Evolutionary conservation across 2,113 vertebrate genomes (phyloP).

Genomic region (Oreochromis aureus): DNA sequence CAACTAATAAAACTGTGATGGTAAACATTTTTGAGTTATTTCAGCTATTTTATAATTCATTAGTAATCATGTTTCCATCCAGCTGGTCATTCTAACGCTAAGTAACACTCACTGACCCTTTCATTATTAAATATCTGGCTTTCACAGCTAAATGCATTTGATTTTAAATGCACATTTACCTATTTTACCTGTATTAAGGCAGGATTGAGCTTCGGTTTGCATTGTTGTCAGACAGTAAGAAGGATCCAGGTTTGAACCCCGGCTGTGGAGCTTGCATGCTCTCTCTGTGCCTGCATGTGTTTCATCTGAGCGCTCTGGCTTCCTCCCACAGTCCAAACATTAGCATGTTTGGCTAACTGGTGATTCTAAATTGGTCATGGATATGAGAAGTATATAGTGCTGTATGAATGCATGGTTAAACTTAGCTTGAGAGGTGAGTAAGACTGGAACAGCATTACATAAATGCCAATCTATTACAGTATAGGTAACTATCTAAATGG

Average conservation of each 20-base stretch:
- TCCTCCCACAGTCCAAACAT: neutral
- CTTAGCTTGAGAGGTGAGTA: neutral
- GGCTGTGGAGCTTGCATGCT: neutral
- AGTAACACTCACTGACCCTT: neutral
- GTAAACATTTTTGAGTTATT: neutral
- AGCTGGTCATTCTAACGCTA: neutral
- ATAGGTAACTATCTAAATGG: neutral
- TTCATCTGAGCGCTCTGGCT: neutral
- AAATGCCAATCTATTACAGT: neutral
- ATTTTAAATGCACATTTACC: neutral
- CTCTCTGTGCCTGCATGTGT: neutral
- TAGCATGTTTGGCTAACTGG: neutral
- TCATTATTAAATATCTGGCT: neutral
- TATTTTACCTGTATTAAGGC: neutral
- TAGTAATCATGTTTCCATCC: neutral
- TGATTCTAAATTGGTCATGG: neutral
- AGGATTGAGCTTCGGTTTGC: neutral
- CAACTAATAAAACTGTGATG: neutral
- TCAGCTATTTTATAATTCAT: neutral
- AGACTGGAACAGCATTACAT: neutral
- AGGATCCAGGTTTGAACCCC: neutral
- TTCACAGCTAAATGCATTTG: neutral
- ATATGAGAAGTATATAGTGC: neutral
- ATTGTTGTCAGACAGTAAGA: neutral
- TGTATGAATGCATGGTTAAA: neutral